phyloP scores from a whole-genome alignment of 1,140 invertebrate genomes.

The Melanaphis sacchari region DNA sequence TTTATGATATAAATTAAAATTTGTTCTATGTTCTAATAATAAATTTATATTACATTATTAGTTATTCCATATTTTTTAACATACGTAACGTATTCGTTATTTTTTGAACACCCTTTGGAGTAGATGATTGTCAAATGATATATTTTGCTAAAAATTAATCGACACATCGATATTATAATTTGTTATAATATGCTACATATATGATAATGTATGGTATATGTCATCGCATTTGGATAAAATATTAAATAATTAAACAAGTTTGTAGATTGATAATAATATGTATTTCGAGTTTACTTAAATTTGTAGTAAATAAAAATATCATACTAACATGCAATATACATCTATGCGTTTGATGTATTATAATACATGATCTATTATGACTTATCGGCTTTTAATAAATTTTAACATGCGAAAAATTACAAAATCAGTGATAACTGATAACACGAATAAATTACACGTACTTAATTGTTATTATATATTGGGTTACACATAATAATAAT shows the following conservation, averaged over 20 bases:
- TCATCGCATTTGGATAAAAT: not conserved
- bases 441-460: too few species aligned
- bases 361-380: not conserved
- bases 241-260: too few species aligned
- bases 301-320: not conserved
- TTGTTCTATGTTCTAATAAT: not conserved
- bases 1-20: not conserved
- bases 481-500: not conserved
- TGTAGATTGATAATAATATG: not conserved
- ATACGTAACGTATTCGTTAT: not conserved
- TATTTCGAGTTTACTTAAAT: not conserved
- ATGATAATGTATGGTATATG: not conserved
- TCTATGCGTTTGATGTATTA: not conserved
- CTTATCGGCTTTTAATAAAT: not conserved
- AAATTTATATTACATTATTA: not conserved
- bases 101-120: not conserved
- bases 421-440: not conserved
- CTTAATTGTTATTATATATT: not conserved
- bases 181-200: not conserved
- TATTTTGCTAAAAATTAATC: not conserved
- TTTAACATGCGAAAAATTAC: not conserved
- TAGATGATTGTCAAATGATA: not conserved
- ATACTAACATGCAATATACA: not conserved
- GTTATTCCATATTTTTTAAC: not conserved
- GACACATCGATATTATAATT: not conserved